A percentile compares a stretch with the other conserved stretches of the same genome.
Evolutionary conservation across 2,888 invertebrate species (phyloP).

Genomic region (Imbricaverruca yamaguchii): DNA sequence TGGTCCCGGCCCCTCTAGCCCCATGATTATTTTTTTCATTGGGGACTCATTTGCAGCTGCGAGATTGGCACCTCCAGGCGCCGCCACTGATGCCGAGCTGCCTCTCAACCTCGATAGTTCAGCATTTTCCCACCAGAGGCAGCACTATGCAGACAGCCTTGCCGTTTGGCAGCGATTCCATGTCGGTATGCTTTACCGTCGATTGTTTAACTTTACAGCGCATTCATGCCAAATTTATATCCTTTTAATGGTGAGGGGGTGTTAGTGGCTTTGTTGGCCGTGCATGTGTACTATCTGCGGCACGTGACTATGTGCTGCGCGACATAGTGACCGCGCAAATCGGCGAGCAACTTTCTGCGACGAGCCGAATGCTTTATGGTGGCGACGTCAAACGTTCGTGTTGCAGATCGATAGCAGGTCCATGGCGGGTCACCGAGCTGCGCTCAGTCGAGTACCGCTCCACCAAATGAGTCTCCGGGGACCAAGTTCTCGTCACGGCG

Average conservation of each 20-base stretch:
- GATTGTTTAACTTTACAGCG: slow-evolving; percentile 20
- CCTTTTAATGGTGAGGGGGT: neutral
- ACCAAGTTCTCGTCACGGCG: too few species aligned
- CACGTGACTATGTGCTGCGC: neutral
- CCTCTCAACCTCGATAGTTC: neutral
- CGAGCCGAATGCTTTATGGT: neutral
- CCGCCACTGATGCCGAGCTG: too few species aligned
- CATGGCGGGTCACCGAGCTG: neutral
- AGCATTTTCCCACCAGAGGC: slow-evolving; percentile 11
- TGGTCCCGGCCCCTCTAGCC: too few species aligned
- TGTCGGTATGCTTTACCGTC: slow-evolving; percentile 1
- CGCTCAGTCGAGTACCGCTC: neutral
- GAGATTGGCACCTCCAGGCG: too few species aligned
- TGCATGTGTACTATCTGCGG: neutral
- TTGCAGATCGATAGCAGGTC: neutral
- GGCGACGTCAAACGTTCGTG: neutral
- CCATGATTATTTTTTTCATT: too few species aligned
- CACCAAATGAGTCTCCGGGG: too few species aligned
- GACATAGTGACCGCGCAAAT: neutral
- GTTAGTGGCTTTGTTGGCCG: slow-evolving; percentile 4
- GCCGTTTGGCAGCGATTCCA: neutral
- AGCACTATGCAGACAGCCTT: neutral
- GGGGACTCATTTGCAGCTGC: too few species aligned
- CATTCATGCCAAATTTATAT: neutral
- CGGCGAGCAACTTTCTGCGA: neutral